Percentiles rank a stretch among this genome's conserved stretches.
Evolutionary conservation across 2,888 invertebrate species (phyloP).

Genomic region (Sphinx pinastri): DNA sequence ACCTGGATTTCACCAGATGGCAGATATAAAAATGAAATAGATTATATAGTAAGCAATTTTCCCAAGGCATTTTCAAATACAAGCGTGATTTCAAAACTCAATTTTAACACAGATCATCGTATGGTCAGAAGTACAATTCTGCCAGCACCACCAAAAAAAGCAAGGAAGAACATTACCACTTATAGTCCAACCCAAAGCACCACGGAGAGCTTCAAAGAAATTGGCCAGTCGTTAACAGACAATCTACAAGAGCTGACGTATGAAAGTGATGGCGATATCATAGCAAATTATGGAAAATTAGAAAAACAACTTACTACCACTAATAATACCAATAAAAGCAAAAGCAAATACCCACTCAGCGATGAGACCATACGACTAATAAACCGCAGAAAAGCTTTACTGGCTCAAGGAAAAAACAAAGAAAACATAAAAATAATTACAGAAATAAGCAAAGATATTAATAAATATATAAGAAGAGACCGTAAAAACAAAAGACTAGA

Average conservation of each 20-base stretch:
- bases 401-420: neutral
- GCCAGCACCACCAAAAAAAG: neutral
- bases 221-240: too few species aligned
- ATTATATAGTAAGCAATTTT: neutral
- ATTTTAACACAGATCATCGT: neutral
- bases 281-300: too few species aligned
- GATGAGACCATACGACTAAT: neutral
- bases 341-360: too few species aligned
- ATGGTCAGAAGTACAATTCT: neutral
- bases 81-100: neutral
- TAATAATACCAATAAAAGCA: too few species aligned
- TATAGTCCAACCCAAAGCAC: too few species aligned
- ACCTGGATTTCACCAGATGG: neutral
- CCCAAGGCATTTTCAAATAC: neutral
- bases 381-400: neutral
- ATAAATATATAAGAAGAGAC: neutral
- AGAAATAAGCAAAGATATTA: neutral
- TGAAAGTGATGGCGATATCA: too few species aligned
- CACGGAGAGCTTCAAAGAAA: neutral
- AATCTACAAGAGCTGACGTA: too few species aligned
- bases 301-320: too few species aligned
- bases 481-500: neutral
- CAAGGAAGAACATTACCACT: neutral
- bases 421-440: neutral
- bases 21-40: constrained; percentile 11